Conservation (phyloP, 2,797 vertebrate genomes). For the Margarornis squamiger region DNA sequence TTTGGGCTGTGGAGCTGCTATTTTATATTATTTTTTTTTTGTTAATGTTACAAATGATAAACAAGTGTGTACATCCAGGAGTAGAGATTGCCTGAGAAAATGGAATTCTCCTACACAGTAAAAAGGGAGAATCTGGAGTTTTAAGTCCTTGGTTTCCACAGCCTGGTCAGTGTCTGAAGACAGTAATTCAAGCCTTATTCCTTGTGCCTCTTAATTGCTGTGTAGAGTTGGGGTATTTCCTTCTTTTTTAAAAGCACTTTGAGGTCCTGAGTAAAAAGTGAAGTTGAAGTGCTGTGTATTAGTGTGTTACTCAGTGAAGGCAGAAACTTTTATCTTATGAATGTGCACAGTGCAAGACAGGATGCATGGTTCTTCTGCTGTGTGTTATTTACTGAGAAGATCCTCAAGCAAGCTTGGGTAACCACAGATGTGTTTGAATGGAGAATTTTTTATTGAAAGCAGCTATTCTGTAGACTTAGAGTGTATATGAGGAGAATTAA, state of each 20-base stretch:
- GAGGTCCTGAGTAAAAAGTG: not conserved
- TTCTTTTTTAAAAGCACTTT: slow-evolving; percentile 31
- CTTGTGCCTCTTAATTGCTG: slow-evolving; percentile 28
- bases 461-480: not conserved
- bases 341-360: not conserved
- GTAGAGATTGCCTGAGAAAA: not conserved
- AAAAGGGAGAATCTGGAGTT: not conserved
- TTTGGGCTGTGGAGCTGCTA: not conserved
- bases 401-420: not conserved
- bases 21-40: not conserved
- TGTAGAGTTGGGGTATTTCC: not conserved
- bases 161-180: not conserved
- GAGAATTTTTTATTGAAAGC: not conserved
- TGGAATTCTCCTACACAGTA: not conserved
- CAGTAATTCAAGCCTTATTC: slow-evolving; percentile 38
- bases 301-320: not conserved
- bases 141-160: not conserved
- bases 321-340: not conserved
- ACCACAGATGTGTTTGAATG: not conserved
- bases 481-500: not conserved
- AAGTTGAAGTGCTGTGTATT: not conserved
- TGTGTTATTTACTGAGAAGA: not conserved
- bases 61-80: not conserved
- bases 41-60: not conserved
- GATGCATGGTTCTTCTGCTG: not conserved